These are phyloP conservation scores for Stegodyphus dumicola DNA, from an alignment of 1,140 invertebrate species.

Conservation along the genomic window DNA sequence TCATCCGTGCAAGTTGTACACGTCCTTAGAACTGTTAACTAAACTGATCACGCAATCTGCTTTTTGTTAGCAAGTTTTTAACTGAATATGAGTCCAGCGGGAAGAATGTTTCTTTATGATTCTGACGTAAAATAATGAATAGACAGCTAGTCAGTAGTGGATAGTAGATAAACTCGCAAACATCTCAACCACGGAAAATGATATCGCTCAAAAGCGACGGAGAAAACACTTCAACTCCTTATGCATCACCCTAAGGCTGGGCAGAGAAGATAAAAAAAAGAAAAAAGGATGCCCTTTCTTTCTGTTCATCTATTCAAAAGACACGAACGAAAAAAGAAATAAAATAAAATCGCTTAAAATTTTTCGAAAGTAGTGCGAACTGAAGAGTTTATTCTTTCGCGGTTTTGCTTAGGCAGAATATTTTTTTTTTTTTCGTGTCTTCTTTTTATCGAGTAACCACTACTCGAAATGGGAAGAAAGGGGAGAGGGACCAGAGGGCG, in stretches of 20 bases:
- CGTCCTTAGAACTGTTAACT: no score
- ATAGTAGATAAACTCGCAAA: no score
- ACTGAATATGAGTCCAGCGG: no score
- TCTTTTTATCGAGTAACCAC: not conserved
- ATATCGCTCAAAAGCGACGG: conserved; percentile 22
- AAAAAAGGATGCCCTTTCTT: not conserved
- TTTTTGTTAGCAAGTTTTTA: no score
- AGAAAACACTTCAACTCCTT: conserved; percentile 33
- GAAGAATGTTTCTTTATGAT: no score
- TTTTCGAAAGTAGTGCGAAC: not conserved
- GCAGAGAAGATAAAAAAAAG: not conserved
- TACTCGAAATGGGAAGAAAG: conserved; percentile 4
- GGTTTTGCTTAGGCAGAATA: conserved; percentile 9
- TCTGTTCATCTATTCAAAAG: conserved; percentile 13
- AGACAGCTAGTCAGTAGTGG: no score
- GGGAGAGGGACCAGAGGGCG: not conserved
- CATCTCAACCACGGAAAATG: conserved; percentile 8
- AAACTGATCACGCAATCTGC: no score
- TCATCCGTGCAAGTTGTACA: no score
- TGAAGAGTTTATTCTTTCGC: conserved; percentile 26
- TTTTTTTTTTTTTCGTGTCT: conserved; percentile 5
- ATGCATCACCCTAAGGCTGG: not conserved
- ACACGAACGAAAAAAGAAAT: not conserved
- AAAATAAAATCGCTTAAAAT: conserved; percentile 15
- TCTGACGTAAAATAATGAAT: no score